Evolutionary conservation across 2,113 vertebrate species (phyloP), one percentile per base, ranked within the genome.

Genomic region (Clarias gariepinus): DNA sequence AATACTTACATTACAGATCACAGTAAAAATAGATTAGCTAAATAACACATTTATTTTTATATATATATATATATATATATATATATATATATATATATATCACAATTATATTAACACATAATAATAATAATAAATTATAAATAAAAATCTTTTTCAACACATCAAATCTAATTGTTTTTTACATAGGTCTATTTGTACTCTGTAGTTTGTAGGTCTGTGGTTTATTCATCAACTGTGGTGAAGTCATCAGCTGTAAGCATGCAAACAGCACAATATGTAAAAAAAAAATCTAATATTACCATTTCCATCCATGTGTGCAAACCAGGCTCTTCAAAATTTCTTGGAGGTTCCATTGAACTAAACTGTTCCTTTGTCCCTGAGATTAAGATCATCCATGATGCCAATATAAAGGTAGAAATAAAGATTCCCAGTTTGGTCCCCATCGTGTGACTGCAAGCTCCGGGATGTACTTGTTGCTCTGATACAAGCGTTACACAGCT

Each of bases 301-400:
- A 91, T 92, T n/a, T 88, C 85, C 84, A 92, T 94, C 80, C 79
- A 89, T 57, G 89, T 88, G 76, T 91, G 88, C 71, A 87, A 89
- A 84, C 88, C 74, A 53, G 28, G 85, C 81, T 90, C 86, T 84
- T 90, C 89, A 71, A 33, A 90, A 86, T 88, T 71, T 86, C 89
- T 76, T 90, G 90, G 86, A 41, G 86, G 30, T 90, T 91, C 15
- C 41, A 76, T 78, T 57, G 90, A 87, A 1, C 91, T n/a, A 55
- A 78, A 77, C 41, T 86, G 63, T 25, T 82, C 82, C 25, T 60
- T 82, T 81, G 81, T 76, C 57, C 89, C 92, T 23, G 90, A 83
- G 84, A 95, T 96, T 90, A 94, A 91, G 77, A 93, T 92, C 90
- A 95, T 92, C 94, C 95, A 95, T 78, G 95, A 94, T 90, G 94